Base-by-base conservation (phyloP, 2,113 vertebrate genomes). In the Cyprinodon variegatus region DNA sequence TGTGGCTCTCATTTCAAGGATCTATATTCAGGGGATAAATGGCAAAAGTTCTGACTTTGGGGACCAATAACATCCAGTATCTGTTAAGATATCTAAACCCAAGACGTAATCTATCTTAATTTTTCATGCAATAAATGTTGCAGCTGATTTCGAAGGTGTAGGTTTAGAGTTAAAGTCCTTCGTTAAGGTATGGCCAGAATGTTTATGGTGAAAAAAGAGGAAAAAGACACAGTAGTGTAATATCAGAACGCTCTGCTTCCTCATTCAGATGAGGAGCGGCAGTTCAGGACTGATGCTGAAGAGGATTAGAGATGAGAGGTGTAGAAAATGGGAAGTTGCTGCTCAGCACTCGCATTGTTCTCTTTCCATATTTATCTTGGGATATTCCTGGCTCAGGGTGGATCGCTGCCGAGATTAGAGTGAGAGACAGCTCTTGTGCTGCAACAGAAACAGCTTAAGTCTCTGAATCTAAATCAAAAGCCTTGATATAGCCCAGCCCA, bases 341-440 rank as follows among this genome's bases (percentile, higher is more conserved):
- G 88, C 93, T 94, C 93, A 93, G 93, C 92, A 93, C 90, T 92
- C 83, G 76, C 90, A 93, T 94, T 94, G 92, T 94, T 95, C 92
- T 91, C 88, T 92, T 93, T 94, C 90, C 91, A 91, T 92, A 93
- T 95, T 94, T 94, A 94, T 94, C 92, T 93, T 91, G 82, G 93
- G 94, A 94, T 93, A 93, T 94, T 94, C 90, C 85, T 84, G 89
- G 93, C 93, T 94, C 94, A 92, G 91, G 76, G 83, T 91, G 93
- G 93, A 94, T 94, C 91, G 91, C 88, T 91, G 88, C 77, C n/a
- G 81, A 95, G 94, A 95, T 95, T 94, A 95, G 91, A 94, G 84
- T 79, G 86, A 89, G 90, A 86, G 89, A 93, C 76, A 85, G 88
- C 92, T 90, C 90, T 90, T 86, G 89, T 86, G 88, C 89, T 83